These are phyloP conservation scores for Idris sp. DNA, from an alignment of 1,140 invertebrate genomes.

Conservation along the genomic window DNA sequence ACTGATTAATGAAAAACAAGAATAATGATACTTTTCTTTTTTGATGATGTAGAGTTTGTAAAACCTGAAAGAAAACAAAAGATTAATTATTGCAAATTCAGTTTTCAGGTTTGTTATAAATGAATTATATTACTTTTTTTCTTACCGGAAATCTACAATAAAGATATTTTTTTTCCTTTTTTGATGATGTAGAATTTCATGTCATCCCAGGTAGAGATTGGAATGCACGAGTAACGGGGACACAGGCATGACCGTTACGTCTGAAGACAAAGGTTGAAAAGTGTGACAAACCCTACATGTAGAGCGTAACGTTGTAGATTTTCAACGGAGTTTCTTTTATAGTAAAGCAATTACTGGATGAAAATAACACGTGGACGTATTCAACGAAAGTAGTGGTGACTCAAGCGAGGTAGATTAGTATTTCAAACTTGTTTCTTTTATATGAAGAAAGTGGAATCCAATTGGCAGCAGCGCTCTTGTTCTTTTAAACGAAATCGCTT, in stretches of 20 bases:
- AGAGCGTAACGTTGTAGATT: slow-evolving; percentile 38
- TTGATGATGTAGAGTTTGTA: too few species aligned
- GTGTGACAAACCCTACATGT: slow-evolving; percentile 41
- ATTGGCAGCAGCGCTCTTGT: slow-evolving; percentile 21
- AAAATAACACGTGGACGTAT: slow-evolving; percentile 23
- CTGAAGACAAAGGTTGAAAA: slow-evolving; percentile 33
- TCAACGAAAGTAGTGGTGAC: slow-evolving; percentile 23
- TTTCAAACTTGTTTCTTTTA: slow-evolving; percentile 22
- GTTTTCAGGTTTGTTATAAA: too few species aligned
- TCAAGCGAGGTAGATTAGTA: not conserved
- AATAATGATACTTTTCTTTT: too few species aligned
- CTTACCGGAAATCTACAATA: too few species aligned
- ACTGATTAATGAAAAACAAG: too few species aligned
- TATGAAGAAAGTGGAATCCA: slow-evolving; percentile 42
- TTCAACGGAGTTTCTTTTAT: slow-evolving; percentile 13
- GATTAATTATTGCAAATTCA: too few species aligned
- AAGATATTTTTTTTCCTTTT: too few species aligned
- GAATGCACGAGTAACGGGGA: slow-evolving; percentile 49
- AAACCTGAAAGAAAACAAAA: too few species aligned
- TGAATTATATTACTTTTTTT: too few species aligned
- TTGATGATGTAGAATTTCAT: slow-evolving; percentile 37
- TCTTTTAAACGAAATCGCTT: slow-evolving; percentile 3
- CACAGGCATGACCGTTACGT: slow-evolving; percentile 43
- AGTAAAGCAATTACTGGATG: not conserved
- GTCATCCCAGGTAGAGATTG: slow-evolving; percentile 16